Evolutionary conservation across 2,888 invertebrate species (phyloP).

Genomic region (Metopia argyrocephala): DNA sequence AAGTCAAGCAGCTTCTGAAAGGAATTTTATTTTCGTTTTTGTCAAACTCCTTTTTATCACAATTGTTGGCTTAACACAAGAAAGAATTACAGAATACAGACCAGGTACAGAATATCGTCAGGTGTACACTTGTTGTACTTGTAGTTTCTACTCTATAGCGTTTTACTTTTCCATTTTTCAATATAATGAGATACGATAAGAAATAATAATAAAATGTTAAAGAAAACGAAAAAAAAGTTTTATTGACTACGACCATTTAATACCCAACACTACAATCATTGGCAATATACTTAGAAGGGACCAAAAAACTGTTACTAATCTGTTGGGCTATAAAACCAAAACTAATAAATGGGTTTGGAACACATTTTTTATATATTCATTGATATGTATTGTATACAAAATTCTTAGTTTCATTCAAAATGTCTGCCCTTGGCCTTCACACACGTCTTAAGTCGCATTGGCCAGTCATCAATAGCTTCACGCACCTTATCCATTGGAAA

Average conservation of each 20-base stretch:
- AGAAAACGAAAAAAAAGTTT: constrained; percentile 10
- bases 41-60: constrained; percentile 37
- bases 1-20: constrained; percentile 41
- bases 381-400: too few species aligned
- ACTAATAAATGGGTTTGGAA: too few species aligned
- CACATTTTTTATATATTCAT: too few species aligned
- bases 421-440: too few species aligned
- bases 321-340: too few species aligned
- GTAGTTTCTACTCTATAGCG: constrained; percentile 42
- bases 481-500: too few species aligned
- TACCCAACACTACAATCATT: constrained; percentile 33
- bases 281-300: background rate
- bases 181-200: constrained; percentile 3
- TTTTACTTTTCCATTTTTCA: constrained; percentile 52
- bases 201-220: background rate
- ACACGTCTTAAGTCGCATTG: too few species aligned
- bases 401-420: too few species aligned
- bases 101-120: constrained; percentile 55
- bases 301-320: constrained; percentile 59
- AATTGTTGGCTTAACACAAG: constrained; percentile 5
- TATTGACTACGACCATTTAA: too few species aligned
- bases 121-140: background rate
- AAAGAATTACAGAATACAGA: background rate
- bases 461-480: too few species aligned
- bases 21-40: constrained; percentile 12